Conservation (phyloP, 2,797 vertebrate species). For the Pseudochaenichthys georgianus region DNA sequence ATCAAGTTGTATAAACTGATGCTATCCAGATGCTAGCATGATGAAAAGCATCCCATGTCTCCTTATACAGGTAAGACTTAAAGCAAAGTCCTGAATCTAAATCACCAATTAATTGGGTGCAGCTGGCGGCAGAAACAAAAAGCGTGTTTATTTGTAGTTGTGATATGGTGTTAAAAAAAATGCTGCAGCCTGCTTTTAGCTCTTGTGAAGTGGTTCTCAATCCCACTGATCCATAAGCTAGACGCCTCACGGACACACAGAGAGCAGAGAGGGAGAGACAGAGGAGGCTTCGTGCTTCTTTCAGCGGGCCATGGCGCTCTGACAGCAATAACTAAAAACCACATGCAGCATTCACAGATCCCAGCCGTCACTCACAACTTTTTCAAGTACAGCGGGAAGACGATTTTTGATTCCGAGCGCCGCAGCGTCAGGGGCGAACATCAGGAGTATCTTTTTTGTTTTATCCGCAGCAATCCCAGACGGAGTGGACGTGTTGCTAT, state of each 20-base stretch:
- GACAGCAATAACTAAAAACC: conserved; percentile 65
- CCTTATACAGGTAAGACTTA: conserved; percentile 27
- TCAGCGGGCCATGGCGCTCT: conserved; percentile 57
- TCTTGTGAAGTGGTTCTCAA: conserved; percentile 51
- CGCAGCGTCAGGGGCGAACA: conserved; percentile 48
- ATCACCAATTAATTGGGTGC: conserved; percentile 41
- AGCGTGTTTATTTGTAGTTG: conserved; percentile 51
- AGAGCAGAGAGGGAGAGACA: conserved; percentile 19
- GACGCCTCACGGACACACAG: conserved; percentile 50
- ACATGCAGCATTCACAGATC: conserved; percentile 79
- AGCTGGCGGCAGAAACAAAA: conserved; percentile 55
- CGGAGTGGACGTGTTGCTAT: conserved; percentile 40
- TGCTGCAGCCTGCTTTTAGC: conserved; percentile 52
- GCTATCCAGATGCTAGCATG: too few relatives aligned
- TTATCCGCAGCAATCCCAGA: conserved; percentile 46
- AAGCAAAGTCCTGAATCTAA: conserved; percentile 23
- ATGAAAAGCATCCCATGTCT: background rate
- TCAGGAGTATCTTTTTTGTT: conserved; percentile 38
- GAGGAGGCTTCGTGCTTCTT: conserved; percentile 72
- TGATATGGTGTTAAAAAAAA: conserved; percentile 48
- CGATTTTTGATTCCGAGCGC: conserved; percentile 60
- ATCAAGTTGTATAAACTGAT: too few relatives aligned
- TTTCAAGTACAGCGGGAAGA: conserved; percentile 80
- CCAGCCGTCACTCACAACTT: conserved; percentile 71
- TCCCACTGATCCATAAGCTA: conserved; percentile 60